Percentiles rank a stretch among this genome's conserved stretches.
These are phyloP conservation scores for Schmidtea mediterranea DNA, from an alignment of 1,140 invertebrate genomes.

Conservation along the genomic window DNA sequence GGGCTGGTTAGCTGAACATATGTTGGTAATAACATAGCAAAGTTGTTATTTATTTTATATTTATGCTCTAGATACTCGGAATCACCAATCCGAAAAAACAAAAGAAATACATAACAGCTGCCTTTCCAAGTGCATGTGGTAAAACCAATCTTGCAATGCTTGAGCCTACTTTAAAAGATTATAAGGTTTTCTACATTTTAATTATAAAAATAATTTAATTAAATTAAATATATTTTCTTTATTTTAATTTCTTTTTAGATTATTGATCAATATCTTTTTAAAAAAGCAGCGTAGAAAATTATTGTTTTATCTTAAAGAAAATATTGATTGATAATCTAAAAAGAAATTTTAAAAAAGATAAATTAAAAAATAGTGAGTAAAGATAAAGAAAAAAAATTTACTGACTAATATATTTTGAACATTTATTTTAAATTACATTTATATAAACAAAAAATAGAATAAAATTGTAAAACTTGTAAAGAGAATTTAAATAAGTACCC, in stretches of 20 bases:
- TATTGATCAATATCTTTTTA: too few species aligned
- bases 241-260: too few species aligned
- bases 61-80: conserved; percentile 4
- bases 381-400: too few species aligned
- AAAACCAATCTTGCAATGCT: conserved; percentile 8
- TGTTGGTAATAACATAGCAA: conserved; percentile 49
- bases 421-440: too few species aligned
- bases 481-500: too few species aligned
- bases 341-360: not conserved
- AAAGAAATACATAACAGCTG: conserved; percentile 7
- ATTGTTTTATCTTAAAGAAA: not conserved
- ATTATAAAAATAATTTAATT: not conserved
- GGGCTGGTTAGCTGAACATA: conserved; percentile 94
- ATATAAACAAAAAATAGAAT: too few species aligned
- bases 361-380: not conserved
- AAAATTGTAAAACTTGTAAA: too few species aligned
- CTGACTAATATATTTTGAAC: too few species aligned
- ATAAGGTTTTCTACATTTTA: not conserved
- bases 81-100: conserved; percentile 6
- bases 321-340: not conserved
- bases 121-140: conserved; percentile 6
- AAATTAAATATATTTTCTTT: not conserved
- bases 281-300: too few species aligned
- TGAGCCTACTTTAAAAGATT: conserved; percentile 1
- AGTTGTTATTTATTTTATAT: not conserved